Conservation (phyloP, 1,140 invertebrate genomes). For the Brachionus rubens region DNA sequence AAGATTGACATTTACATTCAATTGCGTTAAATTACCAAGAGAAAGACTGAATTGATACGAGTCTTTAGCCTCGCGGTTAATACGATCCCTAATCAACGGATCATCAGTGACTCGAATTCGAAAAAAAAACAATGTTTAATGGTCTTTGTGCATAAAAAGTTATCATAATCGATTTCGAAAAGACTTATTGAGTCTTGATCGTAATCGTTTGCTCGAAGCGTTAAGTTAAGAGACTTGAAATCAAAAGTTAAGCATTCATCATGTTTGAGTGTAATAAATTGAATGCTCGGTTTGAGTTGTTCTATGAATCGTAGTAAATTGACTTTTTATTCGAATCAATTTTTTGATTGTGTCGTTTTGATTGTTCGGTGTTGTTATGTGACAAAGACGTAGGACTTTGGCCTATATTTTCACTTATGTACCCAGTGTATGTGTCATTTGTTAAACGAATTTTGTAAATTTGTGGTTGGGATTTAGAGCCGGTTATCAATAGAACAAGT, state of each 20-base stretch:
- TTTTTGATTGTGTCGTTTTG: background rate
- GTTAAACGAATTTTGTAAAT: background rate
- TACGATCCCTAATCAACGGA: background rate
- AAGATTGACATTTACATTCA: background rate
- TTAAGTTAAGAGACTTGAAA: background rate
- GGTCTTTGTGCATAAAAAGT: background rate
- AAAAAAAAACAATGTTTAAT: background rate
- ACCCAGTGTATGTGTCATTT: constrained; percentile 1
- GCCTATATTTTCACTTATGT: constrained; percentile 41
- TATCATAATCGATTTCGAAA: constrained; percentile 21
- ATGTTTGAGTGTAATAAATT: background rate
- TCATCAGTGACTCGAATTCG: constrained; percentile 3
- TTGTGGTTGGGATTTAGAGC: background rate
- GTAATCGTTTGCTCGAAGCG: background rate
- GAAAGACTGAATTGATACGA: background rate
- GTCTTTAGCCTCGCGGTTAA: constrained; percentile 37
- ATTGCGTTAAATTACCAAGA: background rate
- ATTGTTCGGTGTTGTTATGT: background rate
- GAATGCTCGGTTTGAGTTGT: background rate
- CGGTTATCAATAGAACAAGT: background rate
- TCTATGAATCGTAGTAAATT: constrained; percentile 31
- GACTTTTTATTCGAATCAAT: background rate
- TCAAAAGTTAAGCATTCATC: background rate
- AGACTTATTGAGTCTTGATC: constrained; percentile 5
- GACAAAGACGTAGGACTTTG: background rate